Percentiles rank a stretch among this genome's conserved stretches.
Evolutionary conservation across 1,140 invertebrate genomes (phyloP).

Genomic region (Ceratina calcarata): DNA sequence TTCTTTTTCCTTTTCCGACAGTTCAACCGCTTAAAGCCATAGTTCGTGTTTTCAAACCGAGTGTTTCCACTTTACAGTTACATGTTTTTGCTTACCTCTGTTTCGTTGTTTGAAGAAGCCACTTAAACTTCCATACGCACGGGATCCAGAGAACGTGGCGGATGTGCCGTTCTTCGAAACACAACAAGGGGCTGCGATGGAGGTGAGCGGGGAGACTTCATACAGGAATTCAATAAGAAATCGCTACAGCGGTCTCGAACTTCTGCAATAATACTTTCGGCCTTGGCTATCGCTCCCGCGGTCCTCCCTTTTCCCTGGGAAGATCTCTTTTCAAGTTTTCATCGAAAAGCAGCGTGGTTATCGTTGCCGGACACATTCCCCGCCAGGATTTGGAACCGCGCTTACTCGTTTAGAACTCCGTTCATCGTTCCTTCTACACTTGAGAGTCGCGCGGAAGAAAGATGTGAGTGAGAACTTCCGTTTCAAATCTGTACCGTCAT

Average conservation of each 20-base stretch:
- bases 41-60: too few species aligned
- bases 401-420: conserved; percentile 52
- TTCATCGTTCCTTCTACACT: conserved; percentile 19
- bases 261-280: conserved; percentile 59
- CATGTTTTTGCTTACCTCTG: background rate
- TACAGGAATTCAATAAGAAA: conserved; percentile 45
- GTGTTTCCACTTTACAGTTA: background rate
- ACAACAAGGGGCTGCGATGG: conserved; percentile 8
- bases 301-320: conserved; percentile 26
- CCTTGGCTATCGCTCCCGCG: background rate
- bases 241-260: conserved; percentile 35
- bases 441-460: conserved; percentile 15
- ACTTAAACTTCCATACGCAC: conserved; percentile 12
- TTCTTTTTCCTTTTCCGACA: background rate
- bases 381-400: conserved; percentile 52
- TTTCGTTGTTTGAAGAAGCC: background rate
- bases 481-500: background rate
- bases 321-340: conserved; percentile 53
- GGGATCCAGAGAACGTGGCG: background rate
- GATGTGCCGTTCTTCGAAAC: background rate
- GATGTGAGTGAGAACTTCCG: background rate
- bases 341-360: conserved; percentile 48
- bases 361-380: conserved; percentile 40
- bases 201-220: conserved; percentile 3
- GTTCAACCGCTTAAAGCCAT: background rate